Percentiles rank a stretch among this genome's conserved stretches.
Conservation (phyloP, 1,140 invertebrate genomes). For the Eubasilissa regina region DNA sequence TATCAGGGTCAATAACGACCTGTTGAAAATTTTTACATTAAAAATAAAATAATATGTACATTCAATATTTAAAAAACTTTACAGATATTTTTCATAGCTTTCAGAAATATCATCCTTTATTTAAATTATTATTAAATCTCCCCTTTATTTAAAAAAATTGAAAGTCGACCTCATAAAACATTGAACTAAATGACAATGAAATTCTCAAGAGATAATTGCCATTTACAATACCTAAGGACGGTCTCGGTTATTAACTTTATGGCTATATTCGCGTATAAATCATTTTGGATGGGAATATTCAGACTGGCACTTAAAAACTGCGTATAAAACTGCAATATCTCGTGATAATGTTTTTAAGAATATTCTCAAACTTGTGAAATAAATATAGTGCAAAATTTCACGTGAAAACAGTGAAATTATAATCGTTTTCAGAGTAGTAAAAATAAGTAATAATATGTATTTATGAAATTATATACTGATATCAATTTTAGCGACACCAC, state of each 20-base stretch:
- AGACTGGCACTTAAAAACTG: background rate
- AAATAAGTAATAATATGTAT: too few relatives aligned
- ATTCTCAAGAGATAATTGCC: too few relatives aligned
- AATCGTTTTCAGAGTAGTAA: too few relatives aligned
- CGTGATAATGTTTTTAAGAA: background rate
- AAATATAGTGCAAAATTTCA: background rate
- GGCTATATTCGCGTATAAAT: constrained; percentile 10
- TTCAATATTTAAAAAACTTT: background rate
- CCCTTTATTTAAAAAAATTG: background rate
- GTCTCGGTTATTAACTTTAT: constrained; percentile 17
- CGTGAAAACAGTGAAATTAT: too few relatives aligned
- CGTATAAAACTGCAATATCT: constrained; percentile 3
- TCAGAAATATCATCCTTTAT: too few relatives aligned
- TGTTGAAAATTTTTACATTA: too few relatives aligned
- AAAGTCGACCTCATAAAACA: constrained; percentile 4
- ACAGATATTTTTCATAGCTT: too few relatives aligned
- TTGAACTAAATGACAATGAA: constrained; percentile 1
- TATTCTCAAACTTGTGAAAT: constrained; percentile 1
- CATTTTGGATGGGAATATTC: background rate
- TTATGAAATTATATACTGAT: too few relatives aligned
- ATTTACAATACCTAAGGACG: constrained; percentile 6
- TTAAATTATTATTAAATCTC: too few relatives aligned
- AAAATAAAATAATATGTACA: too few relatives aligned
- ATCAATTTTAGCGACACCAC: too few relatives aligned
- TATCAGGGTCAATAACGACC: too few relatives aligned